phyloP scores from a whole-genome alignment of 1,140 invertebrate species.

The Zaprionus inermis region DNA sequence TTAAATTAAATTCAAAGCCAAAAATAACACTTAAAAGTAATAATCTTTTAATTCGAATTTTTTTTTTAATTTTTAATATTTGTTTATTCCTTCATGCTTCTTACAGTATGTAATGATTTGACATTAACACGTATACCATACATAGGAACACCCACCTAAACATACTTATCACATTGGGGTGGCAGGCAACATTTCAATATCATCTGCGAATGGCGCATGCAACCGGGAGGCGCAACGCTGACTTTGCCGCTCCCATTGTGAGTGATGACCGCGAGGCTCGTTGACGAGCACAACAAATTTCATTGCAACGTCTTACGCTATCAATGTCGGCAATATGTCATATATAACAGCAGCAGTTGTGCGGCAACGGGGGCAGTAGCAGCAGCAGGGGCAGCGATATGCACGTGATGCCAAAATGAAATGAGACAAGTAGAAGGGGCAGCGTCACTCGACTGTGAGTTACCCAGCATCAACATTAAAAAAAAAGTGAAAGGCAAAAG shows the following conservation, averaged over 20 bases:
- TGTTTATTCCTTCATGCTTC: too few relatives aligned
- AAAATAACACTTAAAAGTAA: too few relatives aligned
- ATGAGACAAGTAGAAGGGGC: not conserved
- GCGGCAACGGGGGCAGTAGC: conserved; percentile 36
- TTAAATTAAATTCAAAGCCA: too few relatives aligned
- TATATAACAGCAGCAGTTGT: conserved; percentile 61
- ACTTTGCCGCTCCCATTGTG: conserved; percentile 33
- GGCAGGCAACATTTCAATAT: conserved; percentile 28
- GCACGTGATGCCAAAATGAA: conserved; percentile 67
- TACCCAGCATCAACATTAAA: not conserved
- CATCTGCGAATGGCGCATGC: conserved; percentile 7
- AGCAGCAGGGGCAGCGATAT: conserved; percentile 14
- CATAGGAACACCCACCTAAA: not conserved
- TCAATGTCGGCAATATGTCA: conserved; percentile 81
- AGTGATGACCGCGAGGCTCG: conserved; percentile 65
- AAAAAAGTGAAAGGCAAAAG: too few relatives aligned
- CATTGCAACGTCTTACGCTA: conserved; percentile 76
- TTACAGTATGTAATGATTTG: not conserved
- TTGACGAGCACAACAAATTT: conserved; percentile 79
- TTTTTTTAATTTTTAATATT: too few relatives aligned
- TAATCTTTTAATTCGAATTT: too few relatives aligned
- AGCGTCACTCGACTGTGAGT: not conserved
- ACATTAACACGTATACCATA: not conserved
- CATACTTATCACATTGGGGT: conserved; percentile 1
- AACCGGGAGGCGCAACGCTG: conserved; percentile 28